Evolutionary conservation across 2,113 vertebrate genomes (phyloP).

Genomic region (Brachyhypopomus gauderio): DNA sequence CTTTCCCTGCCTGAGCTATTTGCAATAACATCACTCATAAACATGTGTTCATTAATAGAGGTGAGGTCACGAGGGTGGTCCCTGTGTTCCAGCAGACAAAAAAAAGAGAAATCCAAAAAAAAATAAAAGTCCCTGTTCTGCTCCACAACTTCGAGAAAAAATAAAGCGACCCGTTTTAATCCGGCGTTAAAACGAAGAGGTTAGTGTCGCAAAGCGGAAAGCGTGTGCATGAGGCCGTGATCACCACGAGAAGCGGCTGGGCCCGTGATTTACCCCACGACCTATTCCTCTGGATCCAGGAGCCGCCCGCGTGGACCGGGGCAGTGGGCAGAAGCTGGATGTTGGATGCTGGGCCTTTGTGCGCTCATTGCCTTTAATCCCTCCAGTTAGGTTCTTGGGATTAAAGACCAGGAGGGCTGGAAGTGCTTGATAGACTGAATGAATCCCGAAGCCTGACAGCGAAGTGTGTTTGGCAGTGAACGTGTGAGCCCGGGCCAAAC

Average conservation of each 20-base stretch:
- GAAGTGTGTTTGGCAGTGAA: constrained; percentile 54
- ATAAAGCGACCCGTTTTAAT: constrained; percentile 21
- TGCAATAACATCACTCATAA: constrained; percentile 50
- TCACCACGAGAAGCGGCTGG: constrained; percentile 29
- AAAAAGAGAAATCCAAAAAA: not conserved
- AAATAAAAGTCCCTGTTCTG: not conserved
- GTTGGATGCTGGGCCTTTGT: constrained; percentile 48
- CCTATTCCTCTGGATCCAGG: constrained; percentile 72
- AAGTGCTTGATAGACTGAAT: constrained; percentile 55
- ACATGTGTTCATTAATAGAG: constrained; percentile 53
- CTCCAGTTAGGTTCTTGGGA: constrained; percentile 44
- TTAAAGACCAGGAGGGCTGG: constrained; percentile 51
- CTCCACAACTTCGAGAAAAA: not conserved
- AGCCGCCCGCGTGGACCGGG: constrained; percentile 77
- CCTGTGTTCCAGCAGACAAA: not conserved
- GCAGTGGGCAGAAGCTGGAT: constrained; percentile 70
- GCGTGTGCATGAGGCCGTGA: not conserved
- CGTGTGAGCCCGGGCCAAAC: constrained; percentile 31
- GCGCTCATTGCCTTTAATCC: constrained; percentile 28
- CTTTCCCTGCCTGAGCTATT: constrained; percentile 45
- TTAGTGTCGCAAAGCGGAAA: not conserved
- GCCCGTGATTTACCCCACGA: constrained; percentile 8
- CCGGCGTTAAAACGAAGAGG: not conserved
- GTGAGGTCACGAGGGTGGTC: constrained; percentile 30
- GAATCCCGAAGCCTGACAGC: constrained; percentile 55